These are phyloP conservation scores for Drosophila bipectinata DNA, from an alignment of 1,140 invertebrate species.

Conservation along the genomic window DNA sequence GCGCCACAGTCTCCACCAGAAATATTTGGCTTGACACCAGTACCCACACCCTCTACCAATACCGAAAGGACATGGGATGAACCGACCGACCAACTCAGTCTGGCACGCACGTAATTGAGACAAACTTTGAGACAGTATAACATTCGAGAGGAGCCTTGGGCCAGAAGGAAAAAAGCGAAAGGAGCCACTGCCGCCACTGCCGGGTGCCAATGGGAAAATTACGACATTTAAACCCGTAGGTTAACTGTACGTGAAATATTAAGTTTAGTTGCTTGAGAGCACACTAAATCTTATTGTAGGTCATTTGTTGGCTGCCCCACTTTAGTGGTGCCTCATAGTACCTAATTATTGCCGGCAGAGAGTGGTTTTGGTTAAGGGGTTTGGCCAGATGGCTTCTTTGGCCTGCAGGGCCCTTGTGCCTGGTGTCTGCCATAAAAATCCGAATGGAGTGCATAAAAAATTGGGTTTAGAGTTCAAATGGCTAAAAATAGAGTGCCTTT, in stretches of 20 bases:
- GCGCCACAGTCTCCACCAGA: slow-evolving; percentile 51
- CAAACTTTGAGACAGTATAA: slow-evolving; percentile 80
- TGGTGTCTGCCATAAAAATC: no score
- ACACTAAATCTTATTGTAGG: slow-evolving; percentile 76
- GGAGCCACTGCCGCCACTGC: background rate
- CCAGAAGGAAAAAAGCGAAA: background rate
- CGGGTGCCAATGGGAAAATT: slow-evolving; percentile 74
- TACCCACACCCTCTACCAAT: background rate
- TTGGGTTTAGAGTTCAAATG: no score
- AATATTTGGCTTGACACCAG: slow-evolving; percentile 58
- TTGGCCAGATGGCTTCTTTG: slow-evolving; percentile 8
- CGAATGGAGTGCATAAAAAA: background rate
- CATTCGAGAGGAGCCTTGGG: slow-evolving; percentile 59
- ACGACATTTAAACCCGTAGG: slow-evolving; percentile 79
- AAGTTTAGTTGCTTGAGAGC: slow-evolving; percentile 78
- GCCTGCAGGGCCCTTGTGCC: background rate
- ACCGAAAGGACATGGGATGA: slow-evolving; percentile 26
- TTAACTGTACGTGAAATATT: slow-evolving; percentile 81
- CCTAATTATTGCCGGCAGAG: slow-evolving; percentile 40
- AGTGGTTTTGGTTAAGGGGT: slow-evolving; percentile 11
- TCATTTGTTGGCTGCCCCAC: slow-evolving; percentile 81
- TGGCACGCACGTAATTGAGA: slow-evolving; percentile 81
- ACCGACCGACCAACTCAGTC: slow-evolving; percentile 55
- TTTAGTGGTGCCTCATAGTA: slow-evolving; percentile 2
- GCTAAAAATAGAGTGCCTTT: no score